Percentiles rank a stretch among this genome's conserved stretches.
phyloP scores from a whole-genome alignment of 1,140 invertebrate genomes.

The Phenacoccus solenopsis region DNA sequence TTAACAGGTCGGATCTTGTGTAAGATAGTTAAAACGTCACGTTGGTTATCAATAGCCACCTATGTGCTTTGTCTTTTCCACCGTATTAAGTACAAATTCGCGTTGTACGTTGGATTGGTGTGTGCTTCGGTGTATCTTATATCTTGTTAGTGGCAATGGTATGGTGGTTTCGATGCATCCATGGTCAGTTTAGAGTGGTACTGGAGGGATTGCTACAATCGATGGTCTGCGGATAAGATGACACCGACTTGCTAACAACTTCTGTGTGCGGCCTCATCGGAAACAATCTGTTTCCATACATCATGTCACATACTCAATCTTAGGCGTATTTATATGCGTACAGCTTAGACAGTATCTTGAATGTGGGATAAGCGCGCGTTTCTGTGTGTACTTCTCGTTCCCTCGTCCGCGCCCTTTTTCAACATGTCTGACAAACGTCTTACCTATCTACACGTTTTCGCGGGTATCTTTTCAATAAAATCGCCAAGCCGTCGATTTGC shows the following conservation, averaged over 20 bases:
- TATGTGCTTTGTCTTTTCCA: neutral
- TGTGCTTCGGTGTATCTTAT: neutral
- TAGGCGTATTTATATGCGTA: neutral
- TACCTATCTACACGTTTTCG: conserved; percentile 8
- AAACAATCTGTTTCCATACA: conserved; percentile 6
- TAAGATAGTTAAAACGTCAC: conserved; percentile 5
- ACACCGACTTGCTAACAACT: conserved; percentile 11
- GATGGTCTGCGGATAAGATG: conserved; percentile 10
- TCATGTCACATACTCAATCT: conserved; percentile 8
- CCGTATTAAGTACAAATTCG: neutral
- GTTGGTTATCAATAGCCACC: neutral
- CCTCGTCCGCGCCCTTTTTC: neutral
- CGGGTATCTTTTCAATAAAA: neutral
- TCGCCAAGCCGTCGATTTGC: neutral
- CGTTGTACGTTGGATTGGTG: neutral
- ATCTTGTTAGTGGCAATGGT: conserved; percentile 10
- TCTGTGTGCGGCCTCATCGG: conserved; percentile 12
- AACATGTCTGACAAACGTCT: neutral
- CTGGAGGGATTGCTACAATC: neutral
- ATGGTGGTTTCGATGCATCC: neutral
- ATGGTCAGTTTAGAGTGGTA: too few relatives aligned
- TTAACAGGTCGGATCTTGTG: neutral
- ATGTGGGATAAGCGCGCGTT: too few relatives aligned
- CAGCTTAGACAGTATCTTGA: neutral
- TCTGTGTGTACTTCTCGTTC: too few relatives aligned